phyloP scores from a whole-genome alignment of 2,888 invertebrate species.

The Mythimna lalbum region DNA sequence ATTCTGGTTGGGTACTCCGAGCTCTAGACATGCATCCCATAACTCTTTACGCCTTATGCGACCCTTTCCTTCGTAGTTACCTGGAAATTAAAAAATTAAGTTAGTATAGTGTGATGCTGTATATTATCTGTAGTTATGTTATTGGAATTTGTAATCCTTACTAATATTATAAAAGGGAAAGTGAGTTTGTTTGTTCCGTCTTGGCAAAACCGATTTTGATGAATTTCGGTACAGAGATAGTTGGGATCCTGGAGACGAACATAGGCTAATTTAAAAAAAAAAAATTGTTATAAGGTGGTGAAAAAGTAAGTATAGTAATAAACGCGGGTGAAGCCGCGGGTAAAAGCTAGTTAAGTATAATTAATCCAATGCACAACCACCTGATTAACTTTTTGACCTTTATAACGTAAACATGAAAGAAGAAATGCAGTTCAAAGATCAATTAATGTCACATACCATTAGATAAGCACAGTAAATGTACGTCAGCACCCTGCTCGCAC shows the following conservation, averaged over 20 bases:
- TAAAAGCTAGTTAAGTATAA: too few species aligned
- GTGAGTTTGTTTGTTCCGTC: too few species aligned
- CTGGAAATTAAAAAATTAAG: constrained; percentile 77
- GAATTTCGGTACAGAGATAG: too few species aligned
- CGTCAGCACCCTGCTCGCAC: constrained; percentile 92
- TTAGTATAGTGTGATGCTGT: too few species aligned
- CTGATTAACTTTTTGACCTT: constrained; percentile 39
- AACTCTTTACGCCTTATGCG: constrained; percentile 94
- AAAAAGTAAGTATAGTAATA: too few species aligned
- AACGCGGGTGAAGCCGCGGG: too few species aligned
- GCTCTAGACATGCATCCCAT: constrained; percentile 94
- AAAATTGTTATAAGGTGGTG: too few species aligned
- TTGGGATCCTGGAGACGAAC: too few species aligned
- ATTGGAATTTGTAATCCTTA: not conserved
- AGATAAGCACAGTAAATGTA: constrained; percentile 96
- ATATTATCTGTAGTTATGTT: not conserved
- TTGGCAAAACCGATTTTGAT: too few species aligned
- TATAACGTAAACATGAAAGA: constrained; percentile 2
- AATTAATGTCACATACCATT: constrained; percentile 91
- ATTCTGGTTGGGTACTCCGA: constrained; percentile 95
- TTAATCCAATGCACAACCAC: constrained; percentile 5
- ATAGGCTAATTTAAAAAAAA: too few species aligned
- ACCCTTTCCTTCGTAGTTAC: constrained; percentile 92
- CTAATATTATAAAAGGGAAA: too few species aligned
- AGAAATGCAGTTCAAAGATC: constrained; percentile 4